Evolutionary conservation across 1,140 invertebrate species (phyloP).

Genomic region (Drosophila serrata): DNA sequence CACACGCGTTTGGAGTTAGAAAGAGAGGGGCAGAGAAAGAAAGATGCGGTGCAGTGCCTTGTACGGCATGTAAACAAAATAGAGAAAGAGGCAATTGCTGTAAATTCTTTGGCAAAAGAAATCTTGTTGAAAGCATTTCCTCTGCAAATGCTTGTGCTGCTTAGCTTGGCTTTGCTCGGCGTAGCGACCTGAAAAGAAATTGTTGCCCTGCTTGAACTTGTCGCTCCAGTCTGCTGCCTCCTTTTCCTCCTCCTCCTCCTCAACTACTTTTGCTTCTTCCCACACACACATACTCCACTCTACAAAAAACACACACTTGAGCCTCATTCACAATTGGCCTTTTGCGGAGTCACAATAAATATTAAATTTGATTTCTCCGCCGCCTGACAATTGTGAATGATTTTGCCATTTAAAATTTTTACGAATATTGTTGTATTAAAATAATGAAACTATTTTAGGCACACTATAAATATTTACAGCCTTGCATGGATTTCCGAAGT

Average conservation of each 20-base stretch:
- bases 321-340: conserved; percentile 60
- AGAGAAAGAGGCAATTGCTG: conserved; percentile 51
- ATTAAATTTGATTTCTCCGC: conserved; percentile 36
- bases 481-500: no score
- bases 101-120: conserved; percentile 77
- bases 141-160: conserved; percentile 50
- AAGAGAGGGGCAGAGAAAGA: not conserved
- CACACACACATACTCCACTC: conserved; percentile 27
- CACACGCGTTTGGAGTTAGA: not conserved
- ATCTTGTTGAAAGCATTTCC: conserved; percentile 82
- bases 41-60: conserved; percentile 31
- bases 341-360: conserved; percentile 41
- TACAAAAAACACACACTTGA: conserved; percentile 17
- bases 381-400: conserved; percentile 40
- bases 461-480: no score
- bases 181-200: conserved; percentile 42
- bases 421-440: no score
- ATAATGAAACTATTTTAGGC: no score
- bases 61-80: conserved; percentile 58
- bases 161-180: conserved; percentile 4
- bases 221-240: conserved; percentile 33
- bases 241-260: not conserved
- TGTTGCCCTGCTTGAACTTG: conserved; percentile 60
- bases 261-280: conserved; percentile 12
- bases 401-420: not conserved